phyloP scores from a whole-genome alignment of 2,888 invertebrate genomes.

The Maniola hyperantus region DNA sequence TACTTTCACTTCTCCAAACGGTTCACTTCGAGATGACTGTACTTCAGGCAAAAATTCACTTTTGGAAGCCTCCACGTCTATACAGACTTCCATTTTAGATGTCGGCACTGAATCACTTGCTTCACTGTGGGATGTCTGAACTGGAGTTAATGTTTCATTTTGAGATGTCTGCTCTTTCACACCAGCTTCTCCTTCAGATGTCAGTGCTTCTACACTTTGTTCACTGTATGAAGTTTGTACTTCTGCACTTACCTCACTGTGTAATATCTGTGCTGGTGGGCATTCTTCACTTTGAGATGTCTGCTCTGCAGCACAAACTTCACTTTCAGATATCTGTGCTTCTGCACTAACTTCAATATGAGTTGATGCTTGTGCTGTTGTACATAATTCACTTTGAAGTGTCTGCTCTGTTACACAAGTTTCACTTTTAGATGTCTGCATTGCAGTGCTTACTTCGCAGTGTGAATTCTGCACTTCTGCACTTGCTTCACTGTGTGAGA shows the following conservation, averaged over 20 bases:
- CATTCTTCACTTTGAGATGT: background rate
- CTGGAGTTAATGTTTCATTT: background rate
- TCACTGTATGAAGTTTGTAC: background rate
- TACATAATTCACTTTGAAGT: background rate
- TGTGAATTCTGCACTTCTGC: background rate
- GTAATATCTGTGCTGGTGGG: background rate
- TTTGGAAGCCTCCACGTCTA: background rate
- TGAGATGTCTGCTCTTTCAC: background rate
- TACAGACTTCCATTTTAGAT: constrained; percentile 2
- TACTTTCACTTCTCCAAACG: constrained; percentile 42
- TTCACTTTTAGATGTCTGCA: constrained; percentile 1
- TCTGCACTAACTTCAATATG: background rate
- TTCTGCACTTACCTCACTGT: background rate
- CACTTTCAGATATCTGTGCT: constrained; percentile 1
- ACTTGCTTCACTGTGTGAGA: background rate
- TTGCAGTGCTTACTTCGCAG: background rate
- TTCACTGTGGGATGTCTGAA: constrained; percentile 2
- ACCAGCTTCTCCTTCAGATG: background rate
- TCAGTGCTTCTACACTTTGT: background rate
- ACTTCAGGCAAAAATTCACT: constrained; percentile 2
- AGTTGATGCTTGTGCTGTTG: background rate
- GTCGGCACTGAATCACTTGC: background rate
- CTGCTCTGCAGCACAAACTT: background rate
- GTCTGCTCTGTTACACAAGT: background rate
- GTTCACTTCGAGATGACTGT: constrained; percentile 26